Base-by-base conservation (phyloP, 2,797 vertebrate species). In the Myotis daubentonii region DNA sequence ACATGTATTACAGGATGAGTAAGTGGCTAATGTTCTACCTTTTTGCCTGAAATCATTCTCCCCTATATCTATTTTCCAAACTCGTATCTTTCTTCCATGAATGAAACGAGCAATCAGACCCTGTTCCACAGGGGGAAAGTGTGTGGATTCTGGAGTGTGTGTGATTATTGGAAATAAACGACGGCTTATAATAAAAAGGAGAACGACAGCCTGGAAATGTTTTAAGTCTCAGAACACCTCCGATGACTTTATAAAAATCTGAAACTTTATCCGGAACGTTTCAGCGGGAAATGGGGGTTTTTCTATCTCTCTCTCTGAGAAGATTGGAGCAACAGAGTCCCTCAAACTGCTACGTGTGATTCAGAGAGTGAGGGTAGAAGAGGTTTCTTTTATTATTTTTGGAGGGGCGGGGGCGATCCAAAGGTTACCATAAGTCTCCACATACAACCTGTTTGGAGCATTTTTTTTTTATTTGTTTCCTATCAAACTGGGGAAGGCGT, bases 371-470 rank as follows among this genome's bases (percentile, higher is more conserved):
- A 66, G 76, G 23, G 6, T 44, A 87, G 92, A 76, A 33, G 15
- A 38, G 74, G 60, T 23, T 23, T 16, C 49, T 87, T 94, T 86
- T 30, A 66, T 83, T 82, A 62, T 84, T 49, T 20, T 76, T 33
- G 15, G 72, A 41, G 33, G 16, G 23, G 28, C 36, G 36, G 38
- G 38, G 41, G 47, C 36, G 70, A 80, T 76, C 49, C 47, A 83
- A 47, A 93, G 95, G 82, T 94, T 93, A 93, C 94, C 95, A 93
- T 89, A 94, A 79, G 92, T 94, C 82, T 94, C 76, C 49, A 10
- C 25, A 20, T 78, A 78, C 75, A 91, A 94, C 79, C 83, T 91
- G 72, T 57, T 91, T 51, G 11, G 51, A 93, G 66, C 62, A 87
- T 83, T 49, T 53, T 88, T 93, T 76, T 92, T 89, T 55, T 41